Conservation (phyloP, 1,140 invertebrate genomes). For the Diorhabda elongata region DNA sequence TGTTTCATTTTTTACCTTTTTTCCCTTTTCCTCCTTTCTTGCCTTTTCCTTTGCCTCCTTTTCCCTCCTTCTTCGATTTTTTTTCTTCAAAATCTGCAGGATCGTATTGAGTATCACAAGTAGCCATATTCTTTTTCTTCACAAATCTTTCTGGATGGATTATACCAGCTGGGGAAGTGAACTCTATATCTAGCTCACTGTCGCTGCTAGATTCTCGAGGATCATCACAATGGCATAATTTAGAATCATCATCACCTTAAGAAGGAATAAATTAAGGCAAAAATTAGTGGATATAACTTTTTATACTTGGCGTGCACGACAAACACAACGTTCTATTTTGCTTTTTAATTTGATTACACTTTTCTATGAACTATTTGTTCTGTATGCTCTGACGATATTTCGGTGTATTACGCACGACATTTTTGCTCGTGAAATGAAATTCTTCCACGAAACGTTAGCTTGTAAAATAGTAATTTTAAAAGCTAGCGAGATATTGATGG, state of each 20-base stretch:
- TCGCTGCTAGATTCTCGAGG: constrained; percentile 28
- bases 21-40: constrained; percentile 28
- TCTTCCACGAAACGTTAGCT: no score
- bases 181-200: constrained; percentile 46
- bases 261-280: neutral
- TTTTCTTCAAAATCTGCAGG: constrained; percentile 31
- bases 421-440: no score
- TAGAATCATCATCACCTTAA: constrained; percentile 21
- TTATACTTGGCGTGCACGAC: no score
- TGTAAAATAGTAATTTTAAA: no score
- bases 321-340: no score
- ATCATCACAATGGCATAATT: constrained; percentile 30
- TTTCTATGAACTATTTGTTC: no score
- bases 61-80: constrained; percentile 25
- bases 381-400: no score
- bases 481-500: no score
- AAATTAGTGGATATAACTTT: neutral
- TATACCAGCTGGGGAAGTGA: constrained; percentile 44
- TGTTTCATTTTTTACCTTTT: constrained; percentile 16
- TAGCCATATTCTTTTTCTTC: constrained; percentile 38
- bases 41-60: constrained; percentile 25
- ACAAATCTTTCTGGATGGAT: constrained; percentile 40
- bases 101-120: constrained; percentile 42
- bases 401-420: no score
- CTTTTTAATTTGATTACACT: no score